These are phyloP conservation scores for Epizoanthus illoricatus DNA, from an alignment of 92 coral and sea anemone genomes.

Conservation along the genomic window DNA sequence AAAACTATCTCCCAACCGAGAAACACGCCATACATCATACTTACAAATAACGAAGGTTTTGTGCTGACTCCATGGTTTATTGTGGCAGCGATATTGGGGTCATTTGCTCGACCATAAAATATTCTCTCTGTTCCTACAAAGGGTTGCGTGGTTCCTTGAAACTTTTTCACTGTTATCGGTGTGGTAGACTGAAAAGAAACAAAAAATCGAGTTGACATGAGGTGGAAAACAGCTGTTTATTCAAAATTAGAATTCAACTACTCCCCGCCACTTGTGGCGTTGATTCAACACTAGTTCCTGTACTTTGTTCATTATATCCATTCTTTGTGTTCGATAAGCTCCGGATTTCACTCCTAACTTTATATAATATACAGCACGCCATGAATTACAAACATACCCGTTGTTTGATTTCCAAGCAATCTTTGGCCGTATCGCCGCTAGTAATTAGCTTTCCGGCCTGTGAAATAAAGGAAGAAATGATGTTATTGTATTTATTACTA, in stretches of 20 bases:
- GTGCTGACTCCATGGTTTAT: slow-evolving; percentile 92
- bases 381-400: slow-evolving; percentile 43
- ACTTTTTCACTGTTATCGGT: slow-evolving; percentile 77
- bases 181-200: slow-evolving; percentile 58
- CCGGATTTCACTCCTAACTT: background rate
- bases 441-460: slow-evolving; percentile 92
- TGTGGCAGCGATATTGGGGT: slow-evolving; percentile 75
- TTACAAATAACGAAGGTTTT: slow-evolving; percentile 88
- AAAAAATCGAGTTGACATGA: background rate
- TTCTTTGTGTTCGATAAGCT: background rate
- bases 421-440: slow-evolving; percentile 79
- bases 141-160: slow-evolving; percentile 80
- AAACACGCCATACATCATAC: slow-evolving; percentile 7
- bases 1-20: too few relatives aligned
- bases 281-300: background rate
- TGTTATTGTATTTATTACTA: background rate
- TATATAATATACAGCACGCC: background rate
- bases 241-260: background rate
- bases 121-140: slow-evolving; percentile 76
- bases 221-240: slow-evolving; percentile 15
- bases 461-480: slow-evolving; percentile 16
- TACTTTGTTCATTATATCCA: background rate
- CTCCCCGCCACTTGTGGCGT: background rate
- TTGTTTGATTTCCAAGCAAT: slow-evolving; percentile 75
- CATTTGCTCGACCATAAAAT: slow-evolving; percentile 95